Evolutionary conservation across 2,113 vertebrate species (phyloP).

Genomic region (Petromus typicus): DNA sequence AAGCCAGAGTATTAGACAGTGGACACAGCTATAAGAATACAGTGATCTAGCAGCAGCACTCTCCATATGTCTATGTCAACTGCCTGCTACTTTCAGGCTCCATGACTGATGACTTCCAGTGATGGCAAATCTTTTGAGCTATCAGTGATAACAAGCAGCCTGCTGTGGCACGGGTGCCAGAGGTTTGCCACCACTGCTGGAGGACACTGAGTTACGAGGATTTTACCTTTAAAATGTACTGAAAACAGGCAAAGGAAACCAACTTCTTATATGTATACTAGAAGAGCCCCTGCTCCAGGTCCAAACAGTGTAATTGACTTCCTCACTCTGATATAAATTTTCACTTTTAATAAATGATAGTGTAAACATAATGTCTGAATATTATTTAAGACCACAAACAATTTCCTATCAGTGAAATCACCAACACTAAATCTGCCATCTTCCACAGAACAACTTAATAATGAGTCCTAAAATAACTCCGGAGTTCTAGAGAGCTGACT

Average conservation of each 20-base stretch:
- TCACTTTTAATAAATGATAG: conserved; percentile 37
- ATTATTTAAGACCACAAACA: conserved; percentile 41
- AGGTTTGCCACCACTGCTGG: background rate
- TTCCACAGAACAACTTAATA: background rate
- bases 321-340: background rate
- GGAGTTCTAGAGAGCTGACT: background rate
- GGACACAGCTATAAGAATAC: background rate
- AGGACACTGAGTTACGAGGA: background rate
- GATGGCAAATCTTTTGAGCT: too few relatives aligned
- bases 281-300: background rate
- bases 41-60: background rate
- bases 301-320: background rate
- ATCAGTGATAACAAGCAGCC: too few relatives aligned
- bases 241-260: background rate
- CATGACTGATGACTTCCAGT: background rate
- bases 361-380: background rate
- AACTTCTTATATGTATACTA: background rate
- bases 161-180: too few relatives aligned
- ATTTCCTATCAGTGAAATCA: conserved; percentile 64
- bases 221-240: background rate
- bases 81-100: background rate
- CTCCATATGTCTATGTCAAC: background rate
- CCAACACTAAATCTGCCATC: conserved; percentile 50
- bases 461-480: background rate
- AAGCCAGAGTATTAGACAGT: background rate